These are phyloP conservation scores for Sylvilagus floridanus DNA, from an alignment of 2,797 vertebrate species.

Conservation along the genomic window DNA sequence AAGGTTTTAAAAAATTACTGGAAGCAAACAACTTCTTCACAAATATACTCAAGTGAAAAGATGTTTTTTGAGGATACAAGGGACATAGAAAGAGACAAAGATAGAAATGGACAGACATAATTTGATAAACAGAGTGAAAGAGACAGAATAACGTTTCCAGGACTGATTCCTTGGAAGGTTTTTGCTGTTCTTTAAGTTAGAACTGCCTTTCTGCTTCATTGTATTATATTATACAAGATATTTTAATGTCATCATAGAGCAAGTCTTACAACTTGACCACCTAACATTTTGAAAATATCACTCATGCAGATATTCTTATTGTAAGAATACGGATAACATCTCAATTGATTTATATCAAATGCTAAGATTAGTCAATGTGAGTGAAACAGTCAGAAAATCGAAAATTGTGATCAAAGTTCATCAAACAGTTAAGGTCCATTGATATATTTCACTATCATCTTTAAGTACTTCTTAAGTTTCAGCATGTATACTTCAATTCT, in stretches of 20 bases:
- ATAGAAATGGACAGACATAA: background rate
- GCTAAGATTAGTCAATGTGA: background rate
- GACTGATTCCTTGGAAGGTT: background rate
- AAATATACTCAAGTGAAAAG: slow-evolving; percentile 52
- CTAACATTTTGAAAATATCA: background rate
- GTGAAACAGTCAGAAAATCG: background rate
- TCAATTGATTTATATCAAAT: background rate
- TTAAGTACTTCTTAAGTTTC: background rate
- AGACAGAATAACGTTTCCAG: background rate
- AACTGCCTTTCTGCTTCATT: background rate
- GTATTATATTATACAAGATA: background rate
- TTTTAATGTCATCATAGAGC: background rate
- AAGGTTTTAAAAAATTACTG: background rate
- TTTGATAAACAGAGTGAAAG: background rate
- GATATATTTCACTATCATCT: background rate
- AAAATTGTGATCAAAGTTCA: background rate
- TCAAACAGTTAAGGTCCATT: background rate
- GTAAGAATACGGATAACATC: background rate
- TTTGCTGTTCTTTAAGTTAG: background rate
- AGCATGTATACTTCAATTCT: background rate
- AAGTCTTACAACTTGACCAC: background rate
- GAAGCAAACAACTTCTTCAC: slow-evolving; percentile 68
- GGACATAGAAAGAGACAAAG: background rate
- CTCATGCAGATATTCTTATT: background rate
- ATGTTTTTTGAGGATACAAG: background rate